Evolutionary conservation across 2,113 vertebrate species (phyloP), one percentile per base, ranked within the genome.

Genomic region (Aspiorhynchus laticeps): DNA sequence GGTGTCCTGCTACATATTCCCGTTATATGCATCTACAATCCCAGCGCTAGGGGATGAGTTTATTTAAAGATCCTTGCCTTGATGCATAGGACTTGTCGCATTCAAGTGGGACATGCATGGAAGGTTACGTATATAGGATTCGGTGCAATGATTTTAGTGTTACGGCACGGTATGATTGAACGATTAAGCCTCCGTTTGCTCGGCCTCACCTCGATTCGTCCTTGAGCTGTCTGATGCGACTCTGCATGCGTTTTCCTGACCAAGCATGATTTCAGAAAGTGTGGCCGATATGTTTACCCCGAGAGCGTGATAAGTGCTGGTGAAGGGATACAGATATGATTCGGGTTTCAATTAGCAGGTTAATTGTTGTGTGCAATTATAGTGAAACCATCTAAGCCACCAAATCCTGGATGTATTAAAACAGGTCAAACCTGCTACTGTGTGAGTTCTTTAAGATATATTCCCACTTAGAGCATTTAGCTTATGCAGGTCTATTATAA

Each of bases 151-250:
- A 36, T 67, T 78, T 63, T 15, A 38, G 51, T 11, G 19, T 36
- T 12, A 71, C 33, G 26, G 41, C 14, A 73, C 36, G 33, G n/a
- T 24, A 10, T 77, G 56, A 53, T 46, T n/a, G 17, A 74, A 38
- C 14, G 46, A 71, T 61, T 73, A 75, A 85, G n/a, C 65, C 7
- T 8, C 65, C 59, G 31, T 41, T 31, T 46, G 17, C 48, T 46
- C 59, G 38, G 24, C 21, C 63, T 89, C 86, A 85, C 90, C 84
- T 88, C 78, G 59, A 73, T 80, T 83, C 75, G 90, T 83, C 89
- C 90, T 90, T 89, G 86, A 77, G 77, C 79, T 63, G 48, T 89
- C 63, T 69, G 75, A 56, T 48, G 69, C 53, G 56, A 63, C 24
- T 63, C 36, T 26, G 74, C 78, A 67, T 28, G 53, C 12, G 36